Evolutionary conservation across 2,113 vertebrate species (phyloP).

Genomic region (Galeopterus variegatus): DNA sequence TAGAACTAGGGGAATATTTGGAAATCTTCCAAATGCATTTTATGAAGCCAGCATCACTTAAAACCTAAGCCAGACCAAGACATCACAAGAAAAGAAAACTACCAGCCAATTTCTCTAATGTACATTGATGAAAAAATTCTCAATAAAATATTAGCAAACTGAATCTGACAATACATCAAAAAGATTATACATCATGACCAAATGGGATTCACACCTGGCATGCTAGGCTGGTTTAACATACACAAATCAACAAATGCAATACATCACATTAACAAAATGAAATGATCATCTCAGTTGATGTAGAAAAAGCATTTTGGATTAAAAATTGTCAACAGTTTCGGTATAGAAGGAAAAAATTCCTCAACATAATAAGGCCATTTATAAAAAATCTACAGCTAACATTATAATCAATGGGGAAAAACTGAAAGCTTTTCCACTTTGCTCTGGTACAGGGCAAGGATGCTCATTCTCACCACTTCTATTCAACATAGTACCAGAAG

Average conservation of each 20-base stretch:
- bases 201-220: neutral
- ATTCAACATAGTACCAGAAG: too few species aligned
- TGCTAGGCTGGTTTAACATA: too few species aligned
- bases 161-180: neutral
- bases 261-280: too few species aligned
- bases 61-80: neutral
- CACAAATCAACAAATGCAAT: too few species aligned
- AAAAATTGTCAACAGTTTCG: neutral
- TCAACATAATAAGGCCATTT: neutral
- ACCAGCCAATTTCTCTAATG: neutral
- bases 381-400: neutral
- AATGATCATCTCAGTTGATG: neutral
- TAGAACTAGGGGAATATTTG: too few species aligned
- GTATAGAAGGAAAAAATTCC: neutral
- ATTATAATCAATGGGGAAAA: neutral
- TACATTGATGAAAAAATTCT: neutral
- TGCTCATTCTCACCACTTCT: neutral
- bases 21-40: neutral
- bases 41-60: neutral
- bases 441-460: neutral
- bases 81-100: neutral
- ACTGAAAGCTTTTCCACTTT: neutral
- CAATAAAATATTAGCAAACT: neutral
- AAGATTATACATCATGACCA: neutral
- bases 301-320: neutral